Evolutionary conservation across 2,797 vertebrate genomes (phyloP).

Genomic region (Sternarchorhynchus goeldii): DNA sequence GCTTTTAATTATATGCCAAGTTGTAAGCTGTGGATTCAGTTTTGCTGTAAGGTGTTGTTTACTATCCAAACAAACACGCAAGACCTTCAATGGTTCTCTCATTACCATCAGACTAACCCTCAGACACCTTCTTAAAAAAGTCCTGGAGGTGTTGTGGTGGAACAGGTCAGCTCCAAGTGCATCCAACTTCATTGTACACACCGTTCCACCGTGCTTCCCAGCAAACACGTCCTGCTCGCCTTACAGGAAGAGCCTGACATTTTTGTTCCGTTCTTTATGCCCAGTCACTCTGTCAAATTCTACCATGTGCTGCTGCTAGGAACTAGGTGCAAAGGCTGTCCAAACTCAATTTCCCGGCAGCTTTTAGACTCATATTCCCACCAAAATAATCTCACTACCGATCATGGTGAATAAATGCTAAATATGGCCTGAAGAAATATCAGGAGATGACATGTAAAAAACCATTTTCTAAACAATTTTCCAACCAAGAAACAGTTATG

Average conservation of each 20-base stretch:
- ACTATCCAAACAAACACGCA: neutral
- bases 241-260: slow-evolving; percentile 51
- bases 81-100: neutral
- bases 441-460: neutral
- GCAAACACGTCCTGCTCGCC: slow-evolving; percentile 50
- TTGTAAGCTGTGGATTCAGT: no score
- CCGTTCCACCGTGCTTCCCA: slow-evolving; percentile 16
- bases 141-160: neutral
- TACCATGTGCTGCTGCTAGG: slow-evolving; percentile 49
- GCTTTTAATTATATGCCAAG: neutral
- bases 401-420: neutral
- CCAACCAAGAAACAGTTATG: neutral
- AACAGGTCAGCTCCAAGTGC: neutral
- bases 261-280: slow-evolving; percentile 39
- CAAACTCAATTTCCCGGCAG: slow-evolving; percentile 21
- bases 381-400: slow-evolving; percentile 29
- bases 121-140: slow-evolving; percentile 1
- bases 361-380: slow-evolving; percentile 36
- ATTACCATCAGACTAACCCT: neutral
- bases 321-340: slow-evolving; percentile 19
- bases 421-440: neutral
- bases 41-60: no score
- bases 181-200: slow-evolving; percentile 15
- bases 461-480: neutral
- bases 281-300: slow-evolving; percentile 58